A percentile compares a stretch with the other conserved stretches of the same genome.
phyloP scores from a whole-genome alignment of 2,797 vertebrate genomes.

The Pempheris klunzingeri region DNA sequence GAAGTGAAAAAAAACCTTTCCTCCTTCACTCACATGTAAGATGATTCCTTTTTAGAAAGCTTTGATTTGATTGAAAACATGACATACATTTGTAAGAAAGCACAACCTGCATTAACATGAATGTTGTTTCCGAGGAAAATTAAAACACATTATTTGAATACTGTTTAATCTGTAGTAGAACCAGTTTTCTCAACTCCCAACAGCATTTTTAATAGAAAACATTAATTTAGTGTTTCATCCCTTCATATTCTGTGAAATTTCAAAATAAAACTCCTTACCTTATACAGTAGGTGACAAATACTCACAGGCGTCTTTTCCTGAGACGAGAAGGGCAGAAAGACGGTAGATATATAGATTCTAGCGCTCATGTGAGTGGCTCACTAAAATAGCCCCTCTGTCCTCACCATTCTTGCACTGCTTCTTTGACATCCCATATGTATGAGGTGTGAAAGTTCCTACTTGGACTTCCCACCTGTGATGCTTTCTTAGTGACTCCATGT shows the following conservation, averaged over 20 bases:
- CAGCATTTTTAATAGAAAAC: background rate
- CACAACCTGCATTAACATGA: background rate
- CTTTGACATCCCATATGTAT: conserved; percentile 58
- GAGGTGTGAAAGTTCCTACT: conserved; percentile 67
- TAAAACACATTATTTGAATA: background rate
- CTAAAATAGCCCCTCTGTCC: conserved; percentile 85
- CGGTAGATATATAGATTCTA: conserved; percentile 84
- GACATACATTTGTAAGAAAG: background rate
- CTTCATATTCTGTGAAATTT: conserved; percentile 11
- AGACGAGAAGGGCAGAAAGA: conserved; percentile 69
- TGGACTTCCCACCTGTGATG: conserved; percentile 48
- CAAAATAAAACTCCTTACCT: conserved; percentile 77
- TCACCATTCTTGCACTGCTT: conserved; percentile 72
- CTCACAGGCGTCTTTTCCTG: conserved; percentile 60
- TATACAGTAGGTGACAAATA: conserved; percentile 54
- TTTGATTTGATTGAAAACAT: background rate
- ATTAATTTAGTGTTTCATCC: background rate
- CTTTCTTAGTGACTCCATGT: conserved; percentile 27
- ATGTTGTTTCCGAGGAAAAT: background rate
- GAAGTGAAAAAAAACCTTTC: background rate
- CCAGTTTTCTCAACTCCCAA: background rate
- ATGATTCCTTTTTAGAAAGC: background rate
- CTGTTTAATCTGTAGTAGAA: background rate
- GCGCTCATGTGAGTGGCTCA: conserved; percentile 81
- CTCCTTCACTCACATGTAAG: background rate